Evolutionary conservation across 92 coral and sea anemone genomes (phyloP), one percentile per base, ranked within the genome.

Genomic region (Zoanthus sociatus): DNA sequence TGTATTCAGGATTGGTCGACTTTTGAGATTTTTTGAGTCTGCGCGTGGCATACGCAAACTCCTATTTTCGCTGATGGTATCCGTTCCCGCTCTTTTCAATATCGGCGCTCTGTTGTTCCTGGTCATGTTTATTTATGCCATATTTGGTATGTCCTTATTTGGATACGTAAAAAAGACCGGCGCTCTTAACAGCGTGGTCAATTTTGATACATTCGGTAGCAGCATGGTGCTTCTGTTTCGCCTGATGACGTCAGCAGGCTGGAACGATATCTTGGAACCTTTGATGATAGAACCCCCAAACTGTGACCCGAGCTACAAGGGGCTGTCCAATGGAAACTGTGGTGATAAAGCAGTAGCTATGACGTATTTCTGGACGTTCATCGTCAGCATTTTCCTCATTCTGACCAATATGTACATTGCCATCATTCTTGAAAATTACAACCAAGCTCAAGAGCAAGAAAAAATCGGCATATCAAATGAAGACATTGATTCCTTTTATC

Each of bases 341-440:
- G 97, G 99, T 0, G 88, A 93, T 54, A 90, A 79, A 32, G 51
- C 88, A 66, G 53, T 89, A 3, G 94, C 98, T 20, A 91, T 92
- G 53, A 42, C 88, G 16, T 95, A 84, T 68, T 91, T 97, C 50
- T 94, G 87, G 60, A 87, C 93, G 31, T 97, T 93, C 67, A 93
- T 97, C n/a, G 89, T 92, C 6, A 83, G 91, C 42, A 95, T 95
- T 66, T 93, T 90, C 74, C 90, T 97, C 55, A 96, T 93, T 45
- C 90, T 97, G n/a, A 95, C 95, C 73, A 97, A 97, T 92, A 97
- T 97, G 98, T 93, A 97, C 89, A 95, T 97, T 46, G 99, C 99
- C 10, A 93, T 97, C 1, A 93, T 97, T 67, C 77, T 97, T 74
- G 98, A 97, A 79, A 97, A 97, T 78, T 97, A 95, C 82, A 97